These are phyloP conservation scores for Polyodon spathula DNA, from an alignment of 2,113 vertebrate genomes.

Conservation along the genomic window DNA sequence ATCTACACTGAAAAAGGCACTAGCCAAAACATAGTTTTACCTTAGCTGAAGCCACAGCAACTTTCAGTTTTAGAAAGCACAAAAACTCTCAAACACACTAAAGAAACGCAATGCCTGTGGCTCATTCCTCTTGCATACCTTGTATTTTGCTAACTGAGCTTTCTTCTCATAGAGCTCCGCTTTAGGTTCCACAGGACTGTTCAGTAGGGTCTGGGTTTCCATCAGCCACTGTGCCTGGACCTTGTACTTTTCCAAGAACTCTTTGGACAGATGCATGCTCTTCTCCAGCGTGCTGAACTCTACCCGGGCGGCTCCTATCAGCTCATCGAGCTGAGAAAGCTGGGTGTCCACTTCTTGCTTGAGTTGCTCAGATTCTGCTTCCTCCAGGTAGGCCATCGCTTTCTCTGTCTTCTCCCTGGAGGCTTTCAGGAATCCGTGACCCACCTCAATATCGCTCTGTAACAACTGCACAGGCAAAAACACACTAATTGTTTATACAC, in stretches of 20 bases:
- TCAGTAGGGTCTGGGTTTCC: constrained; percentile 66
- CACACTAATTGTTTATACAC: no score
- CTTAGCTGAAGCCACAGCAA: no score
- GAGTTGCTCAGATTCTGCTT: constrained; percentile 59
- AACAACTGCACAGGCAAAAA: constrained; percentile 37
- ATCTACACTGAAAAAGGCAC: no score
- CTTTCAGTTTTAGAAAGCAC: no score
- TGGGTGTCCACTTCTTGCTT: constrained; percentile 63
- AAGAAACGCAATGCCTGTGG: background rate
- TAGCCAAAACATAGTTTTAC: no score
- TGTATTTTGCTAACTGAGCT: constrained; percentile 88
- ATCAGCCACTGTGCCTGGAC: constrained; percentile 72
- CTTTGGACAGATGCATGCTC: constrained; percentile 72
- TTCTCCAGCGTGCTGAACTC: constrained; percentile 74
- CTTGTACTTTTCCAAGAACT: constrained; percentile 84
- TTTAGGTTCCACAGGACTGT: constrained; percentile 70
- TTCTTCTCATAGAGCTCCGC: constrained; percentile 90
- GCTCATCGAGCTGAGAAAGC: constrained; percentile 69
- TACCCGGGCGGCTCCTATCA: constrained; percentile 69
- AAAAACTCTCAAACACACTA: background rate
- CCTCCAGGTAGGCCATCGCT: constrained; percentile 68
- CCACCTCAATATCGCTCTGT: constrained; percentile 76
- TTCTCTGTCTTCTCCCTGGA: constrained; percentile 75
- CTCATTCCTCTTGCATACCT: constrained; percentile 54
- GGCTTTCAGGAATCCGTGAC: constrained; percentile 78